A percentile compares a stretch with the other conserved stretches of the same genome.
Evolutionary conservation across 2,797 vertebrate species (phyloP).

Genomic region (Catamblyrhynchus diadema): DNA sequence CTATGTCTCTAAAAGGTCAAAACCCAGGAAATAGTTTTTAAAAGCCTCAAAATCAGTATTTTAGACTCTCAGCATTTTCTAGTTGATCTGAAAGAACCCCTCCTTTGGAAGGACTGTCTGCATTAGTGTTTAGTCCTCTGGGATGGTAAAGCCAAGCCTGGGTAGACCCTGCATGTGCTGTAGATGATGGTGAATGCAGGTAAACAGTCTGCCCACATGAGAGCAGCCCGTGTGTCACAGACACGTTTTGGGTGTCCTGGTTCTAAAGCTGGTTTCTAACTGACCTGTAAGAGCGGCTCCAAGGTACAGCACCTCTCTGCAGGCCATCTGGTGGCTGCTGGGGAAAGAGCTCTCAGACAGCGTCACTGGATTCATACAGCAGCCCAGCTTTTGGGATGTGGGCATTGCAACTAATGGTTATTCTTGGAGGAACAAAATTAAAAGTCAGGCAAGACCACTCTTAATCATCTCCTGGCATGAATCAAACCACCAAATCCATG

Average conservation of each 20-base stretch:
- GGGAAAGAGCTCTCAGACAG: not conserved
- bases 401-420: not conserved
- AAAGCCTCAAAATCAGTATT: not conserved
- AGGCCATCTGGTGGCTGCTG: not conserved
- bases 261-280: not conserved
- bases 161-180: not conserved
- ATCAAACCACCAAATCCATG: not conserved
- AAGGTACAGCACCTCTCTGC: not conserved
- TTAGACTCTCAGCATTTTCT: not conserved
- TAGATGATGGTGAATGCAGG: not conserved
- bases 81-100: not conserved
- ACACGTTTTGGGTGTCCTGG: not conserved
- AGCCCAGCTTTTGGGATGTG: not conserved
- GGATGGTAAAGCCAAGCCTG: not conserved
- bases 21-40: not conserved
- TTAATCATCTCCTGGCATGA: not conserved
- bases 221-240: not conserved
- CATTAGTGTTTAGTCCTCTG: not conserved
- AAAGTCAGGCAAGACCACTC: not conserved
- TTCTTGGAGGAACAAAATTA: not conserved
- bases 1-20: not conserved
- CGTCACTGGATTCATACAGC: not conserved
- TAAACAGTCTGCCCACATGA: not conserved
- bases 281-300: accelerated
- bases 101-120: not conserved